A percentile compares a stretch with the other conserved stretches of the same genome.
Evolutionary conservation across 2,888 invertebrate genomes (phyloP).

Genomic region (Eilema depressum): DNA sequence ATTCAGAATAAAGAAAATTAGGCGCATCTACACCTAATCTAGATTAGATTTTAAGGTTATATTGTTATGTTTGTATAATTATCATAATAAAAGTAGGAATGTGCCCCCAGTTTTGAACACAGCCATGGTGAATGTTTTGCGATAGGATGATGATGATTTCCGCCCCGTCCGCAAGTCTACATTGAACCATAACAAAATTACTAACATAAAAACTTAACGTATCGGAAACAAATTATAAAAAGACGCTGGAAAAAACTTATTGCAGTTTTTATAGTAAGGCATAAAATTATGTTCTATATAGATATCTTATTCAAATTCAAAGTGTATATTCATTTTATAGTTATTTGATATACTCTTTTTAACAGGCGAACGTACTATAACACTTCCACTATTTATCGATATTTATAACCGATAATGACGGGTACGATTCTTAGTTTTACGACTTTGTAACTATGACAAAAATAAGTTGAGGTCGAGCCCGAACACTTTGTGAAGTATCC

Average conservation of each 20-base stretch:
- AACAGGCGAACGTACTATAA: constrained; percentile 31
- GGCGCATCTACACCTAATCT: no score
- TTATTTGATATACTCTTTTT: constrained; percentile 40
- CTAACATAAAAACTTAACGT: constrained; percentile 35
- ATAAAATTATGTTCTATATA: constrained; percentile 27
- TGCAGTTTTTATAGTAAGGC: constrained; percentile 38
- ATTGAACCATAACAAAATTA: constrained; percentile 14
- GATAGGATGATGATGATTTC: background rate
- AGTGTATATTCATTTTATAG: constrained; percentile 39
- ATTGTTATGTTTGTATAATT: no score
- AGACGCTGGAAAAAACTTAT: constrained; percentile 9
- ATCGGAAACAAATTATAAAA: constrained; percentile 16
- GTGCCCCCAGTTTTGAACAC: background rate
- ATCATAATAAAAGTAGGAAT: background rate
- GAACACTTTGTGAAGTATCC: constrained; percentile 35
- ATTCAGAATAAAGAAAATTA: no score
- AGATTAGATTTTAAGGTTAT: no score
- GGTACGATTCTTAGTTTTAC: constrained; percentile 50
- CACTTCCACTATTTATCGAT: constrained; percentile 47
- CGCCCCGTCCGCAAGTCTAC: background rate
- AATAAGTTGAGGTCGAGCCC: constrained; percentile 28
- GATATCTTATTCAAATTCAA: constrained; percentile 33
- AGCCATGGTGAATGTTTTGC: background rate
- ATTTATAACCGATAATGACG: constrained; percentile 48
- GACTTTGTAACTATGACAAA: constrained; percentile 46